Evolutionary conservation across 2,113 vertebrate genomes (phyloP).

Genomic region (Platichthys flesus): DNA sequence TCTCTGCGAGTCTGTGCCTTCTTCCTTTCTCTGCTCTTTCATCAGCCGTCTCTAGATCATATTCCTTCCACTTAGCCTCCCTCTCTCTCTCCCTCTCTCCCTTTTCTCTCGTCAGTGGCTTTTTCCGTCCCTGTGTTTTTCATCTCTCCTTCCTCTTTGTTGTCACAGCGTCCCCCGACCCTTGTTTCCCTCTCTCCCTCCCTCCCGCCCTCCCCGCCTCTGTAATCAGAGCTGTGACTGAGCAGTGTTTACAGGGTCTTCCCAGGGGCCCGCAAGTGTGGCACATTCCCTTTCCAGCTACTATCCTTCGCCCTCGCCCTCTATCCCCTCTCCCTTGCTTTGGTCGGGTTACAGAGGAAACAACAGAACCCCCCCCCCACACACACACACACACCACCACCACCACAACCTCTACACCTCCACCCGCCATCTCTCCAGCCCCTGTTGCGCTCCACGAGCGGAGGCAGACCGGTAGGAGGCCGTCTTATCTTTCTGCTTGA

Average conservation of each 20-base stretch:
- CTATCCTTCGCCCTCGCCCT: slow-evolving; percentile 47
- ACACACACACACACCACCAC: neutral
- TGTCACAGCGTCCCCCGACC: slow-evolving; percentile 24
- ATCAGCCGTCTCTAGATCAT: slow-evolving; percentile 25
- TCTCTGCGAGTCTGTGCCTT: slow-evolving; percentile 18
- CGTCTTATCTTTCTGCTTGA: slow-evolving; percentile 53
- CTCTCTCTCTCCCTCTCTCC: neutral
- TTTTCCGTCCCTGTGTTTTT: slow-evolving; percentile 33
- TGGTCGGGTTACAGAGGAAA: slow-evolving; percentile 59
- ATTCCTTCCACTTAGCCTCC: slow-evolving; percentile 27
- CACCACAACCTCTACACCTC: neutral
- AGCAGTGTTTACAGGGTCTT: slow-evolving; percentile 67
- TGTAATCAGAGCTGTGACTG: slow-evolving; percentile 73
- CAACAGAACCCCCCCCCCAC: slow-evolving; percentile 12
- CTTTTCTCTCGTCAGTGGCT: neutral
- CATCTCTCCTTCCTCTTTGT: slow-evolving; percentile 29
- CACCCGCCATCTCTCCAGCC: slow-evolving; percentile 18
- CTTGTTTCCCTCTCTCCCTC: slow-evolving; percentile 34
- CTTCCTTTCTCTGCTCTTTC: slow-evolving; percentile 19
- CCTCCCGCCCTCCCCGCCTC: neutral
- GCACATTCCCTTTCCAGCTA: slow-evolving; percentile 63
- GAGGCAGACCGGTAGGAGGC: slow-evolving; percentile 25
- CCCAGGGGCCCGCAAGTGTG: slow-evolving; percentile 63
- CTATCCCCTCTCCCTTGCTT: slow-evolving; percentile 24
- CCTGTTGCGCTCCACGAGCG: slow-evolving; percentile 25